Conservation (phyloP, 2,888 invertebrate genomes). For the Antheraea assamensis region DNA sequence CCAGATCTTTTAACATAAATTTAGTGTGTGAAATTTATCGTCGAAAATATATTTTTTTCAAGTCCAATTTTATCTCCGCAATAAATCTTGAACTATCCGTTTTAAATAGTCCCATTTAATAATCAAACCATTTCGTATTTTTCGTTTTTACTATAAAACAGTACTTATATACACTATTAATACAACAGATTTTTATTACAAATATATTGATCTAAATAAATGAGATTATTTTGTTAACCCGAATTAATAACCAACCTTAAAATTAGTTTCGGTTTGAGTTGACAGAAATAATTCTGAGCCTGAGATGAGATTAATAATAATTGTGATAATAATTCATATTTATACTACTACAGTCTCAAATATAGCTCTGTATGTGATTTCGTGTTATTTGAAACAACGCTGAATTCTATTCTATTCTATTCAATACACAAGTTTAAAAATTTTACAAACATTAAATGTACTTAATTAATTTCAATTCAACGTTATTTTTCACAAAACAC, state of each 20-base stretch:
- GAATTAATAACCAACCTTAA: not conserved
- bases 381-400: not conserved
- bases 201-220: not conserved
- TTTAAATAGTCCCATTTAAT: not conserved
- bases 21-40: not conserved
- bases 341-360: not conserved
- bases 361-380: not conserved
- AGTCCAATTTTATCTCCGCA: not conserved
- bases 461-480: not conserved
- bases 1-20: not conserved
- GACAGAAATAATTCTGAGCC: not conserved
- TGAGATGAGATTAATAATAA: not conserved
- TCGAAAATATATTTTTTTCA: not conserved
- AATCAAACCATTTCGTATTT: not conserved
- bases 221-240: not conserved
- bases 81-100: not conserved
- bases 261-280: not conserved
- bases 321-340: not conserved
- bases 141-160: not conserved
- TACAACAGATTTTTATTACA: not conserved
- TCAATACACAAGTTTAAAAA: not conserved
- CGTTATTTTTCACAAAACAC: not conserved
- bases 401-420: not conserved
- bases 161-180: not conserved
- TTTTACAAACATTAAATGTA: not conserved